Evolutionary conservation across 2,797 vertebrate genomes (phyloP).

Genomic region (Melanotaenia boesemani): DNA sequence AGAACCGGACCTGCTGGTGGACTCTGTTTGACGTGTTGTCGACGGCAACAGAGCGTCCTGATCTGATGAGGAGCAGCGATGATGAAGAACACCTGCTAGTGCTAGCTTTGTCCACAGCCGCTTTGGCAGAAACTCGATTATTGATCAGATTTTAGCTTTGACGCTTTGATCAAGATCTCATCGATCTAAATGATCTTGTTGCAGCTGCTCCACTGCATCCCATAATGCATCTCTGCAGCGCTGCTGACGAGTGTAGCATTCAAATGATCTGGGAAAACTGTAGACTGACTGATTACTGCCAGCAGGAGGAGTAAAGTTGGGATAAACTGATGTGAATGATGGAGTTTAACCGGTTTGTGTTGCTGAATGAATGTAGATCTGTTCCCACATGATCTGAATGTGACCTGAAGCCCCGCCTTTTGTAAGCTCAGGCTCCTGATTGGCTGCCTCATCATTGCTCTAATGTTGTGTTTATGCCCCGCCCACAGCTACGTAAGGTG

Average conservation of each 20-base stretch:
- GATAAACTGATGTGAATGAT: background rate
- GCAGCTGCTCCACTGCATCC: constrained; percentile 31
- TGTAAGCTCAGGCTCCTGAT: constrained; percentile 18
- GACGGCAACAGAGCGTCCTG: background rate
- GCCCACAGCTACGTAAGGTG: constrained; percentile 92
- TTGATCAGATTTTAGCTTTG: constrained; percentile 28
- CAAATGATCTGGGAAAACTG: constrained; percentile 62
- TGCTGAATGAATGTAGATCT: background rate
- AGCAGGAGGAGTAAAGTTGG: too few relatives aligned
- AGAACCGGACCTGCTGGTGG: too few relatives aligned
- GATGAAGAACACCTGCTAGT: background rate
- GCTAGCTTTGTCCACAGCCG: constrained; percentile 5
- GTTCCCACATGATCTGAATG: constrained; percentile 68
- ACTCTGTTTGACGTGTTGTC: too few relatives aligned
- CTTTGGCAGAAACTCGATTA: background rate
- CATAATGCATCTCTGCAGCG: constrained; percentile 47
- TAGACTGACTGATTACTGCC: background rate
- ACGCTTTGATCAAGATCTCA: constrained; percentile 34
- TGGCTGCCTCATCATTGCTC: background rate
- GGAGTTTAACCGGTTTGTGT: background rate
- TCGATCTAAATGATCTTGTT: constrained; percentile 36
- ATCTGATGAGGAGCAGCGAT: background rate
- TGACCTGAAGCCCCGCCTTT: constrained; percentile 5
- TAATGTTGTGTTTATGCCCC: constrained; percentile 16
- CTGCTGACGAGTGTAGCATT: constrained; percentile 50